Evolutionary conservation across 2,888 invertebrate species (phyloP).

Genomic region (Iselma pallidipennis): DNA sequence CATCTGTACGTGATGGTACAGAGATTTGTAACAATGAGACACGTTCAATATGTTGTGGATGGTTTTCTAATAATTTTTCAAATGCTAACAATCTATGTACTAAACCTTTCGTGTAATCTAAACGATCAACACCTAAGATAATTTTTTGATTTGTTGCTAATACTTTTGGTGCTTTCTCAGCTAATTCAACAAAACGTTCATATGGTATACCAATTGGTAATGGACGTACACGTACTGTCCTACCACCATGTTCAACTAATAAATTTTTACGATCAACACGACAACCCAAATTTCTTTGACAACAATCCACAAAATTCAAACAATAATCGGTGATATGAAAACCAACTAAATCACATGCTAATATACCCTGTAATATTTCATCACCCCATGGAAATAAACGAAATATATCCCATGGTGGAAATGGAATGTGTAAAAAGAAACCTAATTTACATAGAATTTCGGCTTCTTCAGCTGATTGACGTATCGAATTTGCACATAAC

Average conservation of each 20-base stretch:
- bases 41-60: slow-evolving; percentile 85
- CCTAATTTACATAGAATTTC: slow-evolving; percentile 79
- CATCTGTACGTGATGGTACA: slow-evolving; percentile 87
- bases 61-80: slow-evolving; percentile 76
- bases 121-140: slow-evolving; percentile 83
- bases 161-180: slow-evolving; percentile 67
- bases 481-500: slow-evolving; percentile 89
- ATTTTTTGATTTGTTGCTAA: slow-evolving; percentile 78
- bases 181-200: slow-evolving; percentile 81
- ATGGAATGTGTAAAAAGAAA: slow-evolving; percentile 94
- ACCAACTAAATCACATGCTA: slow-evolving; percentile 91
- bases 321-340: slow-evolving; percentile 92
- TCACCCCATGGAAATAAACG: slow-evolving; percentile 91
- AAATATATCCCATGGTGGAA: slow-evolving; percentile 93
- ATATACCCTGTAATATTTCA: slow-evolving; percentile 89
- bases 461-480: slow-evolving; percentile 80
- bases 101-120: slow-evolving; percentile 90
- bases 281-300: slow-evolving; percentile 83
- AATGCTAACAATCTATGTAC: slow-evolving; percentile 83
- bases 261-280: slow-evolving; percentile 86
- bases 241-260: slow-evolving; percentile 83
- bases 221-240: slow-evolving; percentile 81
- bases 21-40: slow-evolving; percentile 84
- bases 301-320: slow-evolving; percentile 88
- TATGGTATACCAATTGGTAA: slow-evolving; percentile 89